Evolutionary conservation across 2,888 invertebrate species (phyloP).

Genomic region (Belgica antarctica): DNA sequence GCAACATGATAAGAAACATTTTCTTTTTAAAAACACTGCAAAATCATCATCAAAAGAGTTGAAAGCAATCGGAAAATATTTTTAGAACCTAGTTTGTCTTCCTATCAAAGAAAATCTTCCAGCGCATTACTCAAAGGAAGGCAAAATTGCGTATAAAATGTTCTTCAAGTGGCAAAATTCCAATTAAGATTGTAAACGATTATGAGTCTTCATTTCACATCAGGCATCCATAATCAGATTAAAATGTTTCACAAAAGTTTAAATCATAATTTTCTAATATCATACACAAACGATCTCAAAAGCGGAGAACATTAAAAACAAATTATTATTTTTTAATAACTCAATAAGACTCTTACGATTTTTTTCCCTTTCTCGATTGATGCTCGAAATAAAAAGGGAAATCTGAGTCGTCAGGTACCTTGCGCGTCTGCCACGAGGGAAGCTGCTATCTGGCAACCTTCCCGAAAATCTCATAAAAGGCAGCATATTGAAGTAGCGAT

Average conservation of each 20-base stretch:
- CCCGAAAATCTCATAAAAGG: not conserved
- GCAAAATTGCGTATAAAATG: slow-evolving; percentile 18
- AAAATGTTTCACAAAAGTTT: slow-evolving; percentile 31
- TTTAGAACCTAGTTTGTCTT: not conserved
- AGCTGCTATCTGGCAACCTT: not conserved
- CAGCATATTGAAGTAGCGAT: slow-evolving; percentile 32
- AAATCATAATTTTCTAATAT: slow-evolving; percentile 40
- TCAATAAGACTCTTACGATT: slow-evolving; percentile 40
- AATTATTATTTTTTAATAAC: slow-evolving; percentile 40
- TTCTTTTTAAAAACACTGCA: not conserved
- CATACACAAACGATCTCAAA: not conserved
- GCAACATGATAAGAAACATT: no score
- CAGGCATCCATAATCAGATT: slow-evolving; percentile 37
- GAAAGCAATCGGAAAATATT: not conserved
- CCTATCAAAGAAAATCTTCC: slow-evolving; percentile 35
- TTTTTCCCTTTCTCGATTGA: slow-evolving; percentile 19
- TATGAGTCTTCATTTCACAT: slow-evolving; percentile 33
- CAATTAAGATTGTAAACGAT: slow-evolving; percentile 41
- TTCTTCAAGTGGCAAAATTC: slow-evolving; percentile 42
- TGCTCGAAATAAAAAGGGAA: not conserved
- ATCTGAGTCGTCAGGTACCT: not conserved
- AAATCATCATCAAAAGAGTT: slow-evolving; percentile 13
- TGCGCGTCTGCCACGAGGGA: no score
- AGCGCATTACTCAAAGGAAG: slow-evolving; percentile 19
- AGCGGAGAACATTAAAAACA: slow-evolving; percentile 39